A percentile compares a stretch with the other conserved stretches of the same genome.
Evolutionary conservation across 2,797 vertebrate species (phyloP).

Genomic region (Alosa sapidissima): DNA sequence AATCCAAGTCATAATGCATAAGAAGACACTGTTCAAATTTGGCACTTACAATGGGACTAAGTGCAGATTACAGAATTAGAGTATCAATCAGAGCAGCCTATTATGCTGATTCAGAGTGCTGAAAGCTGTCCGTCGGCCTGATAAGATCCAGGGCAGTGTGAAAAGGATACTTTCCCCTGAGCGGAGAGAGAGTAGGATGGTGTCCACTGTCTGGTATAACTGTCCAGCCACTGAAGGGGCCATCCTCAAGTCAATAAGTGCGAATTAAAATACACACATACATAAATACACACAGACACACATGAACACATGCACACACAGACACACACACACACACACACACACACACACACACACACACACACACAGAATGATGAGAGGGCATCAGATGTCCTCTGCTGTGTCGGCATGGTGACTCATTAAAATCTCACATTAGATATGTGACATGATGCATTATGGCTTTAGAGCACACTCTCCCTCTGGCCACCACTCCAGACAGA

Average conservation of each 20-base stretch:
- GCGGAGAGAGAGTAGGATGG: background rate
- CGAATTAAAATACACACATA: conserved; percentile 26
- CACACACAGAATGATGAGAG: background rate
- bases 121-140: background rate
- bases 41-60: conserved; percentile 28
- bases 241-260: background rate
- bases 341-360: background rate
- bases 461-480: background rate
- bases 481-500: background rate
- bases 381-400: conserved; percentile 45
- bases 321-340: background rate
- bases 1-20: conserved; percentile 45
- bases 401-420: conserved; percentile 56
- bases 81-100: conserved; percentile 37
- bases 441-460: conserved; percentile 14
- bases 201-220: background rate
- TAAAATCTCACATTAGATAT: conserved; percentile 47
- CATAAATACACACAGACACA: background rate
- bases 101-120: background rate
- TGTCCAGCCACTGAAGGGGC: background rate
- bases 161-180: background rate
- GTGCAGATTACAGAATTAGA: conserved; percentile 35
- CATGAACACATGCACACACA: background rate
- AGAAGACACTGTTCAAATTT: conserved; percentile 25
- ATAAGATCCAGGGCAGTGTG: background rate